Percentiles rank a stretch among this genome's conserved stretches.
phyloP scores from a whole-genome alignment of 2,888 invertebrate species.

The Anthoptus insignis region DNA sequence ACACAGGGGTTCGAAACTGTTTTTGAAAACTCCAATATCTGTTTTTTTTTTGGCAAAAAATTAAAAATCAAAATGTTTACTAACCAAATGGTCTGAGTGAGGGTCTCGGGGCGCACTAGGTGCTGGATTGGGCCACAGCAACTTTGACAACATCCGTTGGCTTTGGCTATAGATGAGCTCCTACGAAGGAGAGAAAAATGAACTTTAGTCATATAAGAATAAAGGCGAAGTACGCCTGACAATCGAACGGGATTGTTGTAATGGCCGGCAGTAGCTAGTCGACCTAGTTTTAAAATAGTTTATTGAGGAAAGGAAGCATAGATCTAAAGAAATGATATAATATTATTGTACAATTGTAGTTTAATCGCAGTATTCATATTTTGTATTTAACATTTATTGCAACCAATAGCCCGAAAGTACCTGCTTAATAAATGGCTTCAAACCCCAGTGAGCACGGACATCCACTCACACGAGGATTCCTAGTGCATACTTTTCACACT shows the following conservation, averaged over 20 bases:
- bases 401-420: background rate
- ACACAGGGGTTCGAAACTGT: constrained; percentile 7
- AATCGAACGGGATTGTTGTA: constrained; percentile 36
- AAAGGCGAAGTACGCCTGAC: constrained; percentile 69
- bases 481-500: no score
- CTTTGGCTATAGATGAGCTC: constrained; percentile 87
- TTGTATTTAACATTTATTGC: constrained; percentile 1
- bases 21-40: background rate
- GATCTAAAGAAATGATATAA: constrained; percentile 31
- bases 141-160: constrained; percentile 86
- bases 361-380: background rate
- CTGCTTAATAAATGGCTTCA: no score
- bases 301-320: constrained; percentile 34
- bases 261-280: constrained; percentile 38
- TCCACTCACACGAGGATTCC: no score
- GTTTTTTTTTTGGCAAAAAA: constrained; percentile 18
- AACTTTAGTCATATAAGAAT: constrained; percentile 78
- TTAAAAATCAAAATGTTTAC: constrained; percentile 79
- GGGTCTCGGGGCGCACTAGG: constrained; percentile 85
- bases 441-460: no score
- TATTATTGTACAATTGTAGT: constrained; percentile 1
- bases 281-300: constrained; percentile 37
- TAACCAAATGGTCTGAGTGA: constrained; percentile 87
- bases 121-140: constrained; percentile 85
- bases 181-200: constrained; percentile 85